Evolutionary conservation across 2,888 invertebrate species (phyloP).

Genomic region (Hesperia comma): DNA sequence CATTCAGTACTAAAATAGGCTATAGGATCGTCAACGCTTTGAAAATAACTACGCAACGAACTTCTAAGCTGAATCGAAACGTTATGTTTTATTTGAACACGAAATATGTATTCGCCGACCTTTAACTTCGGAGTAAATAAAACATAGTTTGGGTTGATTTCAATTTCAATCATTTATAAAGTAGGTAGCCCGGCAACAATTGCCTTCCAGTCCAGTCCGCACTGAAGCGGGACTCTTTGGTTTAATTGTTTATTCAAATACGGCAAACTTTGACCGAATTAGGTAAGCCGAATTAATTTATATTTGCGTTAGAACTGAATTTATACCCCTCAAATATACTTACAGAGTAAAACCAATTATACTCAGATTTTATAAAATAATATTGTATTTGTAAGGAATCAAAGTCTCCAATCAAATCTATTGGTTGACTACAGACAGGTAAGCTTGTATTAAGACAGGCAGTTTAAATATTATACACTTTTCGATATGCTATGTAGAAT

Average conservation of each 20-base stretch:
- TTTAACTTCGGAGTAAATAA: slow-evolving; percentile 38
- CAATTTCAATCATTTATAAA: slow-evolving; percentile 37
- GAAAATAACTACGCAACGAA: too few relatives aligned
- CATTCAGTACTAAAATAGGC: too few relatives aligned
- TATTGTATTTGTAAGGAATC: neutral
- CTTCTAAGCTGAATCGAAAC: too few relatives aligned
- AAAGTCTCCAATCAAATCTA: neutral
- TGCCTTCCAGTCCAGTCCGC: slow-evolving; percentile 32
- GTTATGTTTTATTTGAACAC: slow-evolving; percentile 8
- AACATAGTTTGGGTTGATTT: slow-evolving; percentile 31
- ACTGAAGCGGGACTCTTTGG: slow-evolving; percentile 58
- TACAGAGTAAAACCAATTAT: slow-evolving; percentile 55
- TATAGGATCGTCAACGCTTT: too few relatives aligned
- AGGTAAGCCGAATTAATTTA: slow-evolving; percentile 80
- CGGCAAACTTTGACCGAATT: slow-evolving; percentile 74
- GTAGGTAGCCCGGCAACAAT: slow-evolving; percentile 36
- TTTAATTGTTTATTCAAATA: slow-evolving; percentile 80
- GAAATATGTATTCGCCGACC: slow-evolving; percentile 19
- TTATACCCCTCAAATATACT: slow-evolving; percentile 76
- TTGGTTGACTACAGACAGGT: too few relatives aligned
- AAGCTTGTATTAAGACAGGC: slow-evolving; percentile 38
- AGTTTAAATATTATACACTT: slow-evolving; percentile 47
- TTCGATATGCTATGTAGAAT: slow-evolving; percentile 29
- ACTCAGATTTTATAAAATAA: neutral
- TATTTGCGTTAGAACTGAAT: slow-evolving; percentile 81